A percentile compares a stretch with the other conserved stretches of the same genome.
Conservation (phyloP, 2,888 invertebrate species). For the Agonopterix subpropinquella region DNA sequence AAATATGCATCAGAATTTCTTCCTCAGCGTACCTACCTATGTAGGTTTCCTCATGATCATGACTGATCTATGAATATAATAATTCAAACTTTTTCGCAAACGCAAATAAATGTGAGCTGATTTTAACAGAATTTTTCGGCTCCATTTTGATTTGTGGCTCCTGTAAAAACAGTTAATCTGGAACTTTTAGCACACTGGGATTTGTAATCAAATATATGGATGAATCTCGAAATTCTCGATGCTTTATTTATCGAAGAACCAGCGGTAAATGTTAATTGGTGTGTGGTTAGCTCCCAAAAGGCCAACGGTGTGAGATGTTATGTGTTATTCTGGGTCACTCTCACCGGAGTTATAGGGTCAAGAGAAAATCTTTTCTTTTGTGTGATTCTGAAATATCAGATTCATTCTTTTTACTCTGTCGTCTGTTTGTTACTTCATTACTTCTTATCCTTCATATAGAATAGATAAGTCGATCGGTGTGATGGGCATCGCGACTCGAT, state of each 20-base stretch:
- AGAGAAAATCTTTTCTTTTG: not conserved
- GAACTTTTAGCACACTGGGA: not conserved
- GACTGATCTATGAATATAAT: too few relatives aligned
- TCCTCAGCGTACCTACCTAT: too few relatives aligned
- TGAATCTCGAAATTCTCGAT: too few relatives aligned
- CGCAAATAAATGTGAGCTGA: too few relatives aligned
- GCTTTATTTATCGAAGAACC: not conserved
- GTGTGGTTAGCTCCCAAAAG: not conserved
- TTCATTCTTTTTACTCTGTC: constrained; percentile 22
- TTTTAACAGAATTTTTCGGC: constrained; percentile 4
- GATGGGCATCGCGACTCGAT: too few relatives aligned
- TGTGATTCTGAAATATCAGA: constrained; percentile 8
- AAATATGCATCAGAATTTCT: too few relatives aligned
- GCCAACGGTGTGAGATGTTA: not conserved
- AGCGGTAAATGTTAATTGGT: not conserved
- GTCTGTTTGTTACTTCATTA: too few relatives aligned
- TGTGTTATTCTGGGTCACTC: too few relatives aligned
- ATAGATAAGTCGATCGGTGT: too few relatives aligned
- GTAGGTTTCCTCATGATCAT: too few relatives aligned
- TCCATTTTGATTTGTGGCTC: constrained; percentile 4
- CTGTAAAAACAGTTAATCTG: not conserved
- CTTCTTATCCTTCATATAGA: too few relatives aligned
- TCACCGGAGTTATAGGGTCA: not conserved
- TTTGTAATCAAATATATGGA: not conserved
- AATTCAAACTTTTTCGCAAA: too few relatives aligned